Percentiles rank a stretch among this genome's conserved stretches.
These are phyloP conservation scores for Acridotheres tristis DNA, from an alignment of 2,797 vertebrate genomes.

Conservation along the genomic window DNA sequence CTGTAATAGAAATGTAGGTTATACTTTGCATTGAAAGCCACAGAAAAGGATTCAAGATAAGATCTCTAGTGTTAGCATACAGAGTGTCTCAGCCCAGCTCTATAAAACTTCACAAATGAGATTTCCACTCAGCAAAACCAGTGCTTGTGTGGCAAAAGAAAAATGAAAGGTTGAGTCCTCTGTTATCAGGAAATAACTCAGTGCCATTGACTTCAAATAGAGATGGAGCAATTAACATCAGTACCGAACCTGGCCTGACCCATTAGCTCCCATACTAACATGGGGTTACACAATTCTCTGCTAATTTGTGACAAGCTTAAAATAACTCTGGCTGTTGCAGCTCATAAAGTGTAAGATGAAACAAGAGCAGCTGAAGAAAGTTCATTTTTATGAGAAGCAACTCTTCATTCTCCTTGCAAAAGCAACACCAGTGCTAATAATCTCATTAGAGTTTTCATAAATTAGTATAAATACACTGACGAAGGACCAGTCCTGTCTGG, in stretches of 20 bases:
- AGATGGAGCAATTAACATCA: background rate
- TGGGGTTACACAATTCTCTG: background rate
- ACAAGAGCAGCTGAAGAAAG: background rate
- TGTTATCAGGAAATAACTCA: background rate
- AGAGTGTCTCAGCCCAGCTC: background rate
- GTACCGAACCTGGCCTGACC: background rate
- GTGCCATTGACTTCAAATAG: slow-evolving; percentile 12
- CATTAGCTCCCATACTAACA: background rate
- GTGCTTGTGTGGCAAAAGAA: background rate
- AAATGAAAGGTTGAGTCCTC: background rate
- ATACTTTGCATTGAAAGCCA: background rate
- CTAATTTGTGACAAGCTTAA: background rate
- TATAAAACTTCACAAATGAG: slow-evolving; percentile 12
- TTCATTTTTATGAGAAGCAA: background rate
- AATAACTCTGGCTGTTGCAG: background rate
- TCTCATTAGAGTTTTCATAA: background rate
- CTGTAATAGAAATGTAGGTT: background rate
- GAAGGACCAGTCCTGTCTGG: background rate
- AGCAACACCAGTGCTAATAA: background rate
- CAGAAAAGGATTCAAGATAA: background rate
- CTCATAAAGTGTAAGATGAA: background rate
- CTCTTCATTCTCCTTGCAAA: background rate
- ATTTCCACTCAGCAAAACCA: background rate
- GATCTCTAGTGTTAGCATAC: background rate
- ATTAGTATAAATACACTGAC: background rate